phyloP scores from a whole-genome alignment of 2,888 invertebrate genomes.

The Pasiphila rectangulata region DNA sequence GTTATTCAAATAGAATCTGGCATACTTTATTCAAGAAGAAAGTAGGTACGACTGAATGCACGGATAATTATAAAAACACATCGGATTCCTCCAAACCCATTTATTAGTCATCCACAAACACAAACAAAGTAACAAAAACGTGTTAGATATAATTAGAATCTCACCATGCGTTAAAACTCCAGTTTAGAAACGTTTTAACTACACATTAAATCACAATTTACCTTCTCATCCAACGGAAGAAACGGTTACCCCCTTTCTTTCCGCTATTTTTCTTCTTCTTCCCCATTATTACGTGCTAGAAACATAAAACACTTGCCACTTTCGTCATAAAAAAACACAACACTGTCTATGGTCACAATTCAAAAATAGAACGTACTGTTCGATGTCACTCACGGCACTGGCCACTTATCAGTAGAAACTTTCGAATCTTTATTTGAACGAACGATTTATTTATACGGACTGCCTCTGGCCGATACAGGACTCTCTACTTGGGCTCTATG shows the following conservation, averaged over 20 bases:
- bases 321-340: slow-evolving; percentile 34
- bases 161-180: slow-evolving; percentile 19
- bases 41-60: not conserved
- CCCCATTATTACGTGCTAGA: slow-evolving; percentile 56
- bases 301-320: slow-evolving; percentile 50
- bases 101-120: slow-evolving; percentile 15
- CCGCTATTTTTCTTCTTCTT: slow-evolving; percentile 73
- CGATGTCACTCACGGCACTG: slow-evolving; percentile 42
- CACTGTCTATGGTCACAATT: slow-evolving; percentile 46
- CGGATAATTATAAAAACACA: not conserved
- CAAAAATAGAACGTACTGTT: slow-evolving; percentile 39
- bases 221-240: slow-evolving; percentile 77
- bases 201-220: slow-evolving; percentile 41
- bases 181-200: slow-evolving; percentile 12
- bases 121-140: slow-evolving; percentile 8
- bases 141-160: slow-evolving; percentile 21
- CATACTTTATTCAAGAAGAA: not conserved
- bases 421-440: slow-evolving; percentile 47
- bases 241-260: slow-evolving; percentile 66
- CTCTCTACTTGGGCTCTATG: slow-evolving; percentile 59
- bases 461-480: slow-evolving; percentile 61
- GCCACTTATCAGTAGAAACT: slow-evolving; percentile 39
- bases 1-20: not conserved
- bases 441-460: slow-evolving; percentile 37
- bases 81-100: not conserved